phyloP scores from a whole-genome alignment of 2,113 vertebrate species.

The Pipra filicauda region DNA sequence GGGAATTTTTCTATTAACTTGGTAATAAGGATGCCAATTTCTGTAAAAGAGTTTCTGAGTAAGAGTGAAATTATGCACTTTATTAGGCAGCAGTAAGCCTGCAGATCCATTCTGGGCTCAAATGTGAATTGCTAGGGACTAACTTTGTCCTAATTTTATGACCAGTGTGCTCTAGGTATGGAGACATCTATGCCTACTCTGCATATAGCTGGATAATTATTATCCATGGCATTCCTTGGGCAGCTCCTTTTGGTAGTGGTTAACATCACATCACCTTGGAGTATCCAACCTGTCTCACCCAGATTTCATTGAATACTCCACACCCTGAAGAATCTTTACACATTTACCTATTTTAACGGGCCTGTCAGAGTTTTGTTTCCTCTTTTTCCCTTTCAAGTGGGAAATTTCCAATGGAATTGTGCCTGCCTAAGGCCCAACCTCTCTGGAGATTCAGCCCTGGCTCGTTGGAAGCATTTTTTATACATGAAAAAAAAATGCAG shows the following conservation, averaged over 20 bases:
- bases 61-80: constrained; percentile 24
- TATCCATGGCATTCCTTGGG: background rate
- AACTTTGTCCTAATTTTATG: background rate
- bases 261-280: background rate
- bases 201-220: background rate
- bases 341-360: background rate
- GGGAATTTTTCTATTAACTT: constrained; percentile 68
- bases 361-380: background rate
- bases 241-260: background rate
- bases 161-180: background rate
- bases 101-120: background rate
- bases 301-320: background rate
- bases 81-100: constrained; percentile 3
- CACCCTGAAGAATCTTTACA: background rate
- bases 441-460: background rate
- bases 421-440: background rate
- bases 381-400: background rate
- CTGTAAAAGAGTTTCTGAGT: constrained; percentile 25
- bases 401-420: background rate
- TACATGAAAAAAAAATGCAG: background rate
- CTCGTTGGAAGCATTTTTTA: background rate
- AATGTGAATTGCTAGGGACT: constrained; percentile 18
- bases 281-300: background rate
- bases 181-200: background rate
- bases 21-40: constrained; percentile 63